Evolutionary conservation across 2,888 invertebrate species (phyloP).

Genomic region (Brachynemurus nebulosus): DNA sequence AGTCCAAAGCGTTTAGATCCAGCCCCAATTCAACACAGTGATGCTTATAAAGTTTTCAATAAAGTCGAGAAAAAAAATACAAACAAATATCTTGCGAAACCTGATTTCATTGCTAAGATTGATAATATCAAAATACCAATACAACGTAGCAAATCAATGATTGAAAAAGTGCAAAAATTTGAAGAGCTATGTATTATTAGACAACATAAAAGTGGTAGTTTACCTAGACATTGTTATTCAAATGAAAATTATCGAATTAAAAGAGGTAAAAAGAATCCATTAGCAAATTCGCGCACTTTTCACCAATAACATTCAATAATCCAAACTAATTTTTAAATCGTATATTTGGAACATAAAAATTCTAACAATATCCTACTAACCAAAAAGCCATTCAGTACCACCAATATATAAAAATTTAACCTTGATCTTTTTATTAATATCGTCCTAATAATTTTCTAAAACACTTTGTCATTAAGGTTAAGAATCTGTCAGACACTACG

Average conservation of each 20-base stretch:
- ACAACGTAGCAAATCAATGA: conserved; percentile 5
- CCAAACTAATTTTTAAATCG: no score
- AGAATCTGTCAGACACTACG: no score
- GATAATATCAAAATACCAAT: conserved; percentile 5
- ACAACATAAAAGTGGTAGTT: conserved; percentile 2
- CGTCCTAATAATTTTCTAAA: no score
- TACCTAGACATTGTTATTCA: not conserved
- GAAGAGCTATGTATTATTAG: conserved; percentile 4
- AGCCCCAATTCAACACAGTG: conserved; percentile 13
- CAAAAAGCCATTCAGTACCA: no score
- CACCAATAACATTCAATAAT: no score
- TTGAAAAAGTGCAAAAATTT: conserved; percentile 6
- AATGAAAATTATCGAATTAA: not conserved
- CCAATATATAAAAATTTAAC: no score
- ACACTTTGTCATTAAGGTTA: no score
- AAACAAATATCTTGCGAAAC: conserved; percentile 4
- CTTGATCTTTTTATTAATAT: no score
- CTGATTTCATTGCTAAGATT: conserved; percentile 8
- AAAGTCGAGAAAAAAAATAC: not conserved
- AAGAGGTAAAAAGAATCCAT: not conserved
- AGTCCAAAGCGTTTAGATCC: conserved; percentile 15
- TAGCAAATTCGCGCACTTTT: no score
- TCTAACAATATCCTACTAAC: no score
- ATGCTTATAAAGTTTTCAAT: conserved; percentile 15
- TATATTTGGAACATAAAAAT: no score